Percentiles rank a stretch among this genome's conserved stretches.
Conservation (phyloP, 2,797 vertebrate genomes). For the Ctenopoma multispine region DNA sequence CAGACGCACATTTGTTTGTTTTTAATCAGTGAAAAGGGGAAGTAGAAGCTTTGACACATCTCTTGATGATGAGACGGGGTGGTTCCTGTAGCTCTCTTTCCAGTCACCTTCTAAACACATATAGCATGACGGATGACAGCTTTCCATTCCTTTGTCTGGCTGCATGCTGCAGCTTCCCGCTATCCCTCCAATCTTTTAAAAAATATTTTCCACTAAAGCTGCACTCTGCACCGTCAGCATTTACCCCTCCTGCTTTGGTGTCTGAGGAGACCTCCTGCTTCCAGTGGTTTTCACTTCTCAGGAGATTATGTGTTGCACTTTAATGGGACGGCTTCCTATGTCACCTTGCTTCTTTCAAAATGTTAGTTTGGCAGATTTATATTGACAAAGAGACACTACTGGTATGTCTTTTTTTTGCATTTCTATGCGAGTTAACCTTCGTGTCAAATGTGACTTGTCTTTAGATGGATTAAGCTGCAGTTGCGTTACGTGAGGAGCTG, state of each 20-base stretch:
- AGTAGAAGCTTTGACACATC: not conserved
- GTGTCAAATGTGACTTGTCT: not conserved
- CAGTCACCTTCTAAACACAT: constrained; percentile 3
- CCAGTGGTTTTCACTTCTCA: constrained; percentile 37
- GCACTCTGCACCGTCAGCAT: constrained; percentile 60
- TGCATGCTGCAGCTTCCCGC: constrained; percentile 49
- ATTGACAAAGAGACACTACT: not conserved
- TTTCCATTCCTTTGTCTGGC: constrained; percentile 75
- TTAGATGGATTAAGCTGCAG: constrained; percentile 20
- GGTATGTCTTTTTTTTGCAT: not conserved
- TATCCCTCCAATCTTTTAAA: constrained; percentile 40
- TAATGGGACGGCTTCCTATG: not conserved
- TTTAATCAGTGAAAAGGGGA: constrained; percentile 15
- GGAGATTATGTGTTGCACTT: constrained; percentile 43
- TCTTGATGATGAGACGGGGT: not conserved
- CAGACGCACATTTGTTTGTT: constrained; percentile 10
- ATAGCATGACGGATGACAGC: constrained; percentile 21
- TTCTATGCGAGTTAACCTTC: not conserved
- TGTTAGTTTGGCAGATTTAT: not conserved
- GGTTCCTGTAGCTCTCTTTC: constrained; percentile 28
- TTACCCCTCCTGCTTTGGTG: constrained; percentile 35
- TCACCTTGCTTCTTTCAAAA: not conserved
- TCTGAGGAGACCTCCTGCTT: constrained; percentile 32
- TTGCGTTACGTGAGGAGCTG: constrained; percentile 39
- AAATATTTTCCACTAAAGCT: constrained; percentile 65